Evolutionary conservation across 64 coral and sea anemone species (phyloP).

Genomic region (Dendronephthya gigantea): DNA sequence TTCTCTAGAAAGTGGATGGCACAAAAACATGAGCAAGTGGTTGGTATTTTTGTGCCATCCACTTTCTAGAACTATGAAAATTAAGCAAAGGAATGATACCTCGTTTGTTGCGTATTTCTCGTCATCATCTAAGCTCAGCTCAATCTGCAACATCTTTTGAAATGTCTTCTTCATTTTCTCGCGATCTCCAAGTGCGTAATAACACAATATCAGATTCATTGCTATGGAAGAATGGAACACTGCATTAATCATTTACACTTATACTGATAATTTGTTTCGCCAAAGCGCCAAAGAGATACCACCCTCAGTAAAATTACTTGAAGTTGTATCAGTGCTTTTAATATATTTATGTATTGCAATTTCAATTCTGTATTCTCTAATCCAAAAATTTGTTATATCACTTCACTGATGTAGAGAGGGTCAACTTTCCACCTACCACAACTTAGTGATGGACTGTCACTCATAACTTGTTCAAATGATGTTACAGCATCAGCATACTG

Average conservation of each 20-base stretch:
- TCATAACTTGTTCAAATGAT: slow-evolving; percentile 97
- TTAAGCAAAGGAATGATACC: slow-evolving; percentile 21
- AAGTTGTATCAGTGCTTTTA: no score
- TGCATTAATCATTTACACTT: background rate
- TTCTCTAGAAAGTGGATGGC: background rate
- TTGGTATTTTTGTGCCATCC: no score
- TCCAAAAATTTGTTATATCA: no score
- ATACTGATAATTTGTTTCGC: no score
- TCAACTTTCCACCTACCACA: slow-evolving; percentile 25
- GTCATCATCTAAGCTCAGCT: slow-evolving; percentile 74
- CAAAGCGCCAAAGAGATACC: no score
- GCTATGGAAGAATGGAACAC: background rate
- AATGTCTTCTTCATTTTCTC: slow-evolving; percentile 99
- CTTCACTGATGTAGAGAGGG: no score
- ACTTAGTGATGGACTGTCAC: slow-evolving; percentile 77
- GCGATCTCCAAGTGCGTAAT: slow-evolving; percentile 74
- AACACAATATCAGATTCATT: slow-evolving; percentile 77
- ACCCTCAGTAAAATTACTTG: no score
- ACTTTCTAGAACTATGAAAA: no score
- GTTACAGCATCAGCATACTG: slow-evolving; percentile 95
- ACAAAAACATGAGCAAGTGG: no score
- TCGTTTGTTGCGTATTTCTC: slow-evolving; percentile 72
- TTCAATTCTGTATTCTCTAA: no score
- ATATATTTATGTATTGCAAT: no score
- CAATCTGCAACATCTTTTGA: slow-evolving; percentile 72